Percentiles rank a stretch among this genome's conserved stretches.
phyloP scores from a whole-genome alignment of 2,888 invertebrate genomes.

The Xestia rhomboidea region DNA sequence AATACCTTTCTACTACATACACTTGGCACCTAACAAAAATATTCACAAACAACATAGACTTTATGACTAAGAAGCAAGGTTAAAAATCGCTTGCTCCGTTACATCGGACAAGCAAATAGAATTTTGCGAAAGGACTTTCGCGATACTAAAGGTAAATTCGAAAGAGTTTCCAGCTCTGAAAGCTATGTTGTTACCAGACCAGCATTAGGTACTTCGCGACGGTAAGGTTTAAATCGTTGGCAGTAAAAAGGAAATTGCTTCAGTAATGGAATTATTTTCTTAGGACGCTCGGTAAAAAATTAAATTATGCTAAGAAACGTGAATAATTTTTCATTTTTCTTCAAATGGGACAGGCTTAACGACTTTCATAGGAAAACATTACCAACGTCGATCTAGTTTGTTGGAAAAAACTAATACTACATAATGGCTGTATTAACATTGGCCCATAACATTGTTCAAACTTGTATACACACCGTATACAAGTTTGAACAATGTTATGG shows the following conservation, averaged over 20 bases:
- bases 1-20: slow-evolving; percentile 76
- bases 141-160: slow-evolving; percentile 85
- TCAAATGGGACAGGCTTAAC: slow-evolving; percentile 58
- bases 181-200: slow-evolving; percentile 75
- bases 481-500: too few species aligned
- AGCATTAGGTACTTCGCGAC: slow-evolving; percentile 70
- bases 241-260: slow-evolving; percentile 81
- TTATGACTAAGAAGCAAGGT: slow-evolving; percentile 63
- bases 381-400: slow-evolving; percentile 24
- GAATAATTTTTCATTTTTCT: slow-evolving; percentile 65
- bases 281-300: slow-evolving; percentile 71
- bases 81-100: slow-evolving; percentile 54
- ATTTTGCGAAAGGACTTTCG: slow-evolving; percentile 74
- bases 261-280: slow-evolving; percentile 80
- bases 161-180: slow-evolving; percentile 84
- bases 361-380: slow-evolving; percentile 58
- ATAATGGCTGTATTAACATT: slow-evolving; percentile 32
- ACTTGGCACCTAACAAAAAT: slow-evolving; percentile 37
- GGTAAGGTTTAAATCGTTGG: slow-evolving; percentile 75
- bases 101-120: slow-evolving; percentile 64
- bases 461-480: too few species aligned
- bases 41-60: slow-evolving; percentile 27
- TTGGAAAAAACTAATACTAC: slow-evolving; percentile 17
- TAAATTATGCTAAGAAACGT: slow-evolving; percentile 68
- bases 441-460: not conserved